Evolutionary conservation across 2,888 invertebrate species (phyloP), one percentile per base, ranked within the genome.

Genomic region (Ecdyonurus torrentis): DNA sequence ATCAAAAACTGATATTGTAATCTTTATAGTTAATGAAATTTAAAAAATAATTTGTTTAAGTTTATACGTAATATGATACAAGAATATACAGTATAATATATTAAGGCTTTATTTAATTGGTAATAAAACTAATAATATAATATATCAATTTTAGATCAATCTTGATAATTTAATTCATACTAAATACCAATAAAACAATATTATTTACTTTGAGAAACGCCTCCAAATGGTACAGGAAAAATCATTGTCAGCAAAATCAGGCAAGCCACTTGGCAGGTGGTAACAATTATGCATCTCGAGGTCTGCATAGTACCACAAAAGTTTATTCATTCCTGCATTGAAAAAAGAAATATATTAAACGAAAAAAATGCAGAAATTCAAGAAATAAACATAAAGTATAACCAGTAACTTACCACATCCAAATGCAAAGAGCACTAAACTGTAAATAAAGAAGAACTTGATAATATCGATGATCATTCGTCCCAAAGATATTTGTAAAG

Each of bases 371-470:
- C 20, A 20, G 19, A 61, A 64, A 25, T 62, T 3, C 24, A 37
- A 25, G 22, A 7, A 52, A 23, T 24, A 22, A 1, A 24, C 19
- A 18, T 10, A n/a, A n/a, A n/a, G n/a, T n/a, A n/a, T n/a, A n/a
- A n/a, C n/a, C n/a, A n/a, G n/a, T n/a, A n/a, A 65, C 81, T 83
- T 75, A 82, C 96, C 96, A 75, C 96, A 97, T 60, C 94, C 95
- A 76, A 96, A 97, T 52, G 96, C 94, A 72, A 97, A 95, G 59
- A 96, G 76, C 63, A 94, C 93, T 72, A 94, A 76, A 67, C 91
- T 86, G 73, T 94, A 95, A 70, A 97, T 92, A 74, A 94, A 91
- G 81, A 94, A 93, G 78, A 96, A 96, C 75, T 96, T 96, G 67
- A 96, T 83, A 67, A 97, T 95, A 73, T 97, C 96, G 70, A 91